Evolutionary conservation across 2,888 invertebrate species (phyloP), one percentile per base, ranked within the genome.

Genomic region (Orthosia gracilis): DNA sequence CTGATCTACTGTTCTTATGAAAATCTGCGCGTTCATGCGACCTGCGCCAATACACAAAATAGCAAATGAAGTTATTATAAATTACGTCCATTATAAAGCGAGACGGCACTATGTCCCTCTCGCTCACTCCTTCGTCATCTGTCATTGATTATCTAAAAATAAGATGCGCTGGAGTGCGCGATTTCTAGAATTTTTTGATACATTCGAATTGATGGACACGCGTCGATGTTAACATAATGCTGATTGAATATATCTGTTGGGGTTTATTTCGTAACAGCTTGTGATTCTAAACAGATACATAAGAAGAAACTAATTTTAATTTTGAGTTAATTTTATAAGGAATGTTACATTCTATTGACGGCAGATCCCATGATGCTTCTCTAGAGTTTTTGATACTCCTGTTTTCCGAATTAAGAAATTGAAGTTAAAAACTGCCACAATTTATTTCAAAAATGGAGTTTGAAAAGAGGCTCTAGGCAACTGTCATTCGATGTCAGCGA

Each of bases 61-160:
- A 82, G 77, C 84, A 71, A 82, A 87, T 79, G 76, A 79, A 86
- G 67, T 71, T 84, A 76, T 76, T 87, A 87, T 85, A 86, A 84
- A 87, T 85, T 83, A 79, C 78, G 76, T 74, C 75, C 55, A 85
- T 80, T 78, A 78, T 63, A 75, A 66, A 81, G 63, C 17, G 66
- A 65, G 76, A 80, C 54, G 13, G 69, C 49, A 21, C 55, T 78
- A 76, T 57, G 12, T 50, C 17, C 58, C 58, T 83, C 86, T 80
- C 85, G 66, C 73, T 82, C 77, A 21, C 62, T 59, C 64, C 69
- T 58, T 87, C 89, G 85, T 90, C 87, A 87, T 89, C 85, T 91
- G 90, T 90, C 90, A 90, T 88, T 90, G 90, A 90, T 89, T 86
- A 80, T 82, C 87, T 90, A 90, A 88, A 90, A 88, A 90, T 87